Base-by-base conservation (phyloP, 37 sponge, comb jelly and placozoan species). In the Spongia lamella region DNA sequence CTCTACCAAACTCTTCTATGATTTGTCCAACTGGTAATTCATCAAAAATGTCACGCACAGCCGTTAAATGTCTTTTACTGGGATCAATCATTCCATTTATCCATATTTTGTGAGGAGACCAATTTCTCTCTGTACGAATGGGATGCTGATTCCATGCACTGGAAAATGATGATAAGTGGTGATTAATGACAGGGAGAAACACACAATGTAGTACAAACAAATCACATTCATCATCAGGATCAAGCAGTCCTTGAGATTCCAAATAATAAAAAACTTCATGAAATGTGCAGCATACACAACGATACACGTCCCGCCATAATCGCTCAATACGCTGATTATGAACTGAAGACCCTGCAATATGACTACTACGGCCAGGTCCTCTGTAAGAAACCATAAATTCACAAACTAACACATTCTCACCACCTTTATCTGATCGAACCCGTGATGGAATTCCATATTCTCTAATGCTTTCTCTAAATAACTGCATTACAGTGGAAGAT, bases 251-350 rank as follows among this genome's bases (percentile, higher is more conserved):
- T 26, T n/a, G 21, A 32, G 63, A 25, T 36, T 77, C 78, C 56
- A 64, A 20, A 17, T 6, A 53, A 65, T 62, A 53, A 27, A 77
- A 65, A 13, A 66, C n/a, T 66, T 49, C 34, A 49, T 78, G 68
- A 33, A 39, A 78, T 15, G 68, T 67, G 14, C 58, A 66, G 26
- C 66, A 66, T 1, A 78, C 68, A 66, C 79, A 76, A 38, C 79
- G 15, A 68, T 78, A 78, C 19, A 78, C 79, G 67, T 66, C 79
- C 27, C 79, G 33, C 68, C 79, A 78, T 5, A 77, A 40, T 3
- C 79, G 22, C 19, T 66, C 79, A n/a, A 78, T 78, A n/a, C 47
- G 59, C 68, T 78, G 79, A 25, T 77, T 77, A 29, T 77, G 78
- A 37, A 52, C 53, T 35, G 66, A 64, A 57, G 67, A 49, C 15